phyloP scores from a whole-genome alignment of 2,113 vertebrate species.

The Nesoenas mayeri region DNA sequence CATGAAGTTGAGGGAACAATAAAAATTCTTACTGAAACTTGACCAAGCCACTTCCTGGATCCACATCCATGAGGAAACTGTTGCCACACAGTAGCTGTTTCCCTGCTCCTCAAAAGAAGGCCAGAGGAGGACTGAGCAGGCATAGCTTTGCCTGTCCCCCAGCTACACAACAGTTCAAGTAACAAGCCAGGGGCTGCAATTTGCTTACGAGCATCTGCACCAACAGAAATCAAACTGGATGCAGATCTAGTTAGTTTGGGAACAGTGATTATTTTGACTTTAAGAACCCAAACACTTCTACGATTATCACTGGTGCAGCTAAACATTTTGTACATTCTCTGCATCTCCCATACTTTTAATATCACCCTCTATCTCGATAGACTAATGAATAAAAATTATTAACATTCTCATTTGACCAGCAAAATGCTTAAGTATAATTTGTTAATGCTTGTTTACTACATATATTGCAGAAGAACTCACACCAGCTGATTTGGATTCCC shows the following conservation, averaged over 20 bases:
- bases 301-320: background rate
- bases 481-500: background rate
- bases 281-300: background rate
- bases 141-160: background rate
- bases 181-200: background rate
- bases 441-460: background rate
- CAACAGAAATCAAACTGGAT: background rate
- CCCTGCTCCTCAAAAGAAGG: background rate
- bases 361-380: background rate
- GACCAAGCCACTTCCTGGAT: background rate
- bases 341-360: background rate
- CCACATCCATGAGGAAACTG: background rate
- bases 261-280: background rate
- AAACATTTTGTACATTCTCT: background rate
- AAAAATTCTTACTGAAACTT: background rate
- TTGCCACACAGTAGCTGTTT: background rate
- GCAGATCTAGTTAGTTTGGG: background rate
- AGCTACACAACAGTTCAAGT: background rate
- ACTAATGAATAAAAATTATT: background rate
- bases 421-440: background rate
- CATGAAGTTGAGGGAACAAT: background rate
- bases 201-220: background rate
- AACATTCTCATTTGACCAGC: background rate
- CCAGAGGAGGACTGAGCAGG: background rate
- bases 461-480: background rate